Percentiles rank a stretch among this genome's conserved stretches.
Conservation (phyloP, 2,113 vertebrate species). For the Setophaga petechia region DNA sequence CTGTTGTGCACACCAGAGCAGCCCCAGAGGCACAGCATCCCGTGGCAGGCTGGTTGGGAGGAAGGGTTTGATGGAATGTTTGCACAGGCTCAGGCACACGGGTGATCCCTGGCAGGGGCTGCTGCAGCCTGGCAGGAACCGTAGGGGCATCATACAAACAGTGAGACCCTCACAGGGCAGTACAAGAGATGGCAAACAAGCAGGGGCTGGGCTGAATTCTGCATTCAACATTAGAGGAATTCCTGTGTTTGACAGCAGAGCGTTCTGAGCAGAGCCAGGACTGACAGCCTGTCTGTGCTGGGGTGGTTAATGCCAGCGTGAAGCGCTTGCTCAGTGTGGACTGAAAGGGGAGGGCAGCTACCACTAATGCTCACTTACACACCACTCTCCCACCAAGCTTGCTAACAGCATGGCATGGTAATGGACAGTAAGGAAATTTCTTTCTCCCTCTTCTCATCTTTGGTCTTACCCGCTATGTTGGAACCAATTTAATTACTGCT, state of each 20-base stretch:
- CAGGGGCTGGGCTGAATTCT: background rate
- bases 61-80: fast-evolving
- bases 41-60: fast-evolving
- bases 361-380: background rate
- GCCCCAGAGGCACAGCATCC: background rate
- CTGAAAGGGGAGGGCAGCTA: background rate
- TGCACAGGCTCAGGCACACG: fast-evolving
- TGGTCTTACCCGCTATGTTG: background rate
- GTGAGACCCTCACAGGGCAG: fast-evolving
- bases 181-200: background rate
- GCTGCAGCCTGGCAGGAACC: background rate
- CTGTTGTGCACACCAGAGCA: background rate
- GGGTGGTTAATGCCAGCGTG: background rate
- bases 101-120: background rate
- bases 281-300: background rate
- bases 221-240: fast-evolving
- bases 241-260: background rate
- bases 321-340: background rate
- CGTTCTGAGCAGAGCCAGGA: background rate
- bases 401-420: background rate
- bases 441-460: background rate
- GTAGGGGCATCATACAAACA: too few relatives aligned
- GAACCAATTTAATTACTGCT: background rate
- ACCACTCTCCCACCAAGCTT: background rate
- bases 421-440: background rate